Conservation (phyloP, 92 coral and sea anemone genomes). For the Epizoanthus stellaris region DNA sequence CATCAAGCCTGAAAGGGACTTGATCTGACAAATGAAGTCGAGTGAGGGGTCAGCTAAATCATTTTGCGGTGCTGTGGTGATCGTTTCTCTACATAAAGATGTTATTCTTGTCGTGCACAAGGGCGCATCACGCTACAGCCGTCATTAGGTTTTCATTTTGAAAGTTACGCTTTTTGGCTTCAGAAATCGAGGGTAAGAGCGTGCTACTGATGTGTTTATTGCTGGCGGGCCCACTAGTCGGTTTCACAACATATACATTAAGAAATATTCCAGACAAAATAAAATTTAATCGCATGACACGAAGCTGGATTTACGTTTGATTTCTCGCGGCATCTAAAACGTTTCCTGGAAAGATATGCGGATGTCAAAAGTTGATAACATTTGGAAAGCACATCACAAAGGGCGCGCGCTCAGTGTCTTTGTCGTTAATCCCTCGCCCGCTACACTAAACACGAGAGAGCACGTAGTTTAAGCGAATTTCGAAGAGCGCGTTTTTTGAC, state of each 20-base stretch:
- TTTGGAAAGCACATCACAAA: constrained; percentile 24
- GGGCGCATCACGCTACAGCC: constrained; percentile 21
- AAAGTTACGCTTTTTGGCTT: background rate
- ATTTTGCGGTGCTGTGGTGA: background rate
- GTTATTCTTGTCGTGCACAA: constrained; percentile 40
- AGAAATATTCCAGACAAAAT: constrained; percentile 8
- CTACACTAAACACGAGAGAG: background rate
- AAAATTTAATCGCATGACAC: constrained; percentile 8
- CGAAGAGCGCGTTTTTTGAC: constrained; percentile 1
- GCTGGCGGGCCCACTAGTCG: background rate
- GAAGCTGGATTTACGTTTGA: constrained; percentile 1
- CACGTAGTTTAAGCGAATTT: constrained; percentile 17
- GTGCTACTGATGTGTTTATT: constrained; percentile 23
- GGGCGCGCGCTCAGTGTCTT: constrained; percentile 10
- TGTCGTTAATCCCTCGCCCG: constrained; percentile 11
- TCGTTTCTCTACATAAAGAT: constrained; percentile 25
- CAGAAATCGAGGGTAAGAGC: background rate
- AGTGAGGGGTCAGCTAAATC: constrained; percentile 17
- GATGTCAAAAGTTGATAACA: constrained; percentile 35
- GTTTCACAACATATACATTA: background rate
- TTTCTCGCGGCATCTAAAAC: constrained; percentile 2
- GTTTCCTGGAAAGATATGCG: constrained; percentile 13
- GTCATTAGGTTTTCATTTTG: background rate
- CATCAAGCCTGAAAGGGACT: constrained; percentile 7
- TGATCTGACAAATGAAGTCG: constrained; percentile 20